Percentiles rank a stretch among this genome's conserved stretches.
phyloP scores from a whole-genome alignment of 2,113 vertebrate species.

The Rostratula benghalensis region DNA sequence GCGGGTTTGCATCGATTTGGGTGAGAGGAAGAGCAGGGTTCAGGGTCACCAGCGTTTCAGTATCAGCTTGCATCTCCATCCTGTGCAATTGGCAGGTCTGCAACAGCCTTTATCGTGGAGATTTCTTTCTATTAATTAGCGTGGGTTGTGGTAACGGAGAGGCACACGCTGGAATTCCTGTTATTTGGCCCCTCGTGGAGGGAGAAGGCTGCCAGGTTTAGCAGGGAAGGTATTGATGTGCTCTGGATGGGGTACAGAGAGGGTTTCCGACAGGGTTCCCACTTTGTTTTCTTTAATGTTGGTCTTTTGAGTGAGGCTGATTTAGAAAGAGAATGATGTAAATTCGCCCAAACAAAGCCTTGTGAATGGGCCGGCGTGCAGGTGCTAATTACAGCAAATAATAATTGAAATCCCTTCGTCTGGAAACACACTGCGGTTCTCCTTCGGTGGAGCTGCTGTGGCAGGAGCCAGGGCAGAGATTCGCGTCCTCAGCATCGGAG shows the following conservation, averaged over 20 bases:
- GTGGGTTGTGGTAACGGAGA: background rate
- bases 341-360: background rate
- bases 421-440: background rate
- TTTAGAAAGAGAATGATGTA: background rate
- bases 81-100: background rate
- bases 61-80: background rate
- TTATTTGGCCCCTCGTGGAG: background rate
- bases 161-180: constrained; percentile 30
- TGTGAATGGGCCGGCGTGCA: background rate
- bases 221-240: constrained; percentile 6
- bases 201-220: constrained; percentile 44
- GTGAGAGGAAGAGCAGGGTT: background rate
- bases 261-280: constrained; percentile 20
- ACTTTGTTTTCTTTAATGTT: background rate
- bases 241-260: background rate
- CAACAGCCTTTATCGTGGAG: background rate
- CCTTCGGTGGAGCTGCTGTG: background rate
- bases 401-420: background rate
- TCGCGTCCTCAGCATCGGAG: accelerated
- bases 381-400: constrained; percentile 34
- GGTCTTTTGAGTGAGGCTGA: constrained; percentile 10
- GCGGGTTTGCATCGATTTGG: accelerated
- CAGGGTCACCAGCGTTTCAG: background rate
- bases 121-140: constrained; percentile 55
- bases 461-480: background rate